Evolutionary conservation across 2,888 invertebrate species (phyloP), one percentile per base, ranked within the genome.

Genomic region (Lasioglossum malachurum): DNA sequence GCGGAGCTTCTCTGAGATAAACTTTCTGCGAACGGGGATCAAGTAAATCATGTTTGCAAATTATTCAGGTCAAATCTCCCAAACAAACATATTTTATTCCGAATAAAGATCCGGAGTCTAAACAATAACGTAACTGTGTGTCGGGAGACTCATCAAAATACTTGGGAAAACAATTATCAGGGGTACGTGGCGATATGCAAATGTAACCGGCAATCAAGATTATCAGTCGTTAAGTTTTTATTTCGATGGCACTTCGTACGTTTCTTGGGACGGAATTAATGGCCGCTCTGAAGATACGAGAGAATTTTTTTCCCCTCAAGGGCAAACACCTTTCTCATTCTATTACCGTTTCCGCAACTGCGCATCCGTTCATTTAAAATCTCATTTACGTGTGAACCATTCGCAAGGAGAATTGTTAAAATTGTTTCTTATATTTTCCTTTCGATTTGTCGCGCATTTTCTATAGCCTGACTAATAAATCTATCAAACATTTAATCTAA

Each of bases 1-100:
- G 88, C 31, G 89, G 97, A 38, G 97, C 96, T 93, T 97, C 97
- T 60, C 97, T 96, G 4, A 98, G 96, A 92, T 97, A 97, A 0
- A 97, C 96, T 95, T 97, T 97, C 96, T 97, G 90, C 69, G 95
- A 91, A 77, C 0, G 14, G 5, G 14, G 1, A 41, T 41, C 10
- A n/a, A 38, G 23, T 71, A 12, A 12, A 71, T 69, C 3, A 35
- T n/a, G n/a, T n/a, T 38, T 10, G 23, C 4, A 7, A 7, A 31
- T 16, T 64, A 16, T 7, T 16, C 0, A 16, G 60, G 31, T 14
- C 16, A 31, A 64, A 31, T 64, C 2, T 7, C 1, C 1, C 16
- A 16, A 14, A 16, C 2, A 7, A 5, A 5, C 7, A 7, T 64
- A 16, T 31, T 60, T 23, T 2, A 49, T 23, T 49, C 23, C 23